A percentile compares a stretch with the other conserved stretches of the same genome.
Evolutionary conservation across 2,888 invertebrate genomes (phyloP).

Genomic region (Pyrrhosoma nymphula): DNA sequence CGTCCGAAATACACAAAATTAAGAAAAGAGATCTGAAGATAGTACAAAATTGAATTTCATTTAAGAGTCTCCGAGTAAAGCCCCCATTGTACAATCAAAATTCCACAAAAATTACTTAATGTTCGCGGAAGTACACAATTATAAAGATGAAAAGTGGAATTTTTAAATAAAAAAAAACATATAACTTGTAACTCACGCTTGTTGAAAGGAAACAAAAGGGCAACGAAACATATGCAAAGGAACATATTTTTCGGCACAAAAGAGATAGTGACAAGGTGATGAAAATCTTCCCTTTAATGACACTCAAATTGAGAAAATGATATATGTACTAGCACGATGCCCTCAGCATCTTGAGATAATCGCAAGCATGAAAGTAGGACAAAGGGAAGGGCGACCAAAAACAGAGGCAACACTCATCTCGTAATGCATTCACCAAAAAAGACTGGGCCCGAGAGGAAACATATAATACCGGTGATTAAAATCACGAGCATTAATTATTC

Average conservation of each 20-base stretch:
- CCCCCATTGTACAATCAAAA: no score
- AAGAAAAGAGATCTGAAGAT: no score
- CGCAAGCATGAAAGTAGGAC: not conserved
- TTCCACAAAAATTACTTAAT: no score
- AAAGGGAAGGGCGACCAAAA: not conserved
- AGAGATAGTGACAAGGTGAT: conserved; percentile 35
- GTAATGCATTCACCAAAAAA: not conserved
- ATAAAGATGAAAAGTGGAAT: not conserved
- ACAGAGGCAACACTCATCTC: not conserved
- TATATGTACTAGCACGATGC: not conserved
- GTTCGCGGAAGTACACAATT: no score
- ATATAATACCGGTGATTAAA: conserved; percentile 64
- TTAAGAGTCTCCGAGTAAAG: no score
- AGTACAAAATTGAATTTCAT: no score
- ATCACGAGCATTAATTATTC: conserved; percentile 62
- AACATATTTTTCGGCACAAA: not conserved
- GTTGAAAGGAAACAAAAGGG: not conserved
- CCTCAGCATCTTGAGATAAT: not conserved
- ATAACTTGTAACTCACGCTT: not conserved
- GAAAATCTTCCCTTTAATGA: conserved; percentile 52
- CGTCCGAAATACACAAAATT: no score
- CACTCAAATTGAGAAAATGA: conserved; percentile 47
- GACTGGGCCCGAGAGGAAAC: not conserved
- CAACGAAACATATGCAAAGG: not conserved
- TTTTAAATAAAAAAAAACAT: not conserved